Conservation (phyloP, 2,113 vertebrate genomes). For the Antidorcas marsupialis region DNA sequence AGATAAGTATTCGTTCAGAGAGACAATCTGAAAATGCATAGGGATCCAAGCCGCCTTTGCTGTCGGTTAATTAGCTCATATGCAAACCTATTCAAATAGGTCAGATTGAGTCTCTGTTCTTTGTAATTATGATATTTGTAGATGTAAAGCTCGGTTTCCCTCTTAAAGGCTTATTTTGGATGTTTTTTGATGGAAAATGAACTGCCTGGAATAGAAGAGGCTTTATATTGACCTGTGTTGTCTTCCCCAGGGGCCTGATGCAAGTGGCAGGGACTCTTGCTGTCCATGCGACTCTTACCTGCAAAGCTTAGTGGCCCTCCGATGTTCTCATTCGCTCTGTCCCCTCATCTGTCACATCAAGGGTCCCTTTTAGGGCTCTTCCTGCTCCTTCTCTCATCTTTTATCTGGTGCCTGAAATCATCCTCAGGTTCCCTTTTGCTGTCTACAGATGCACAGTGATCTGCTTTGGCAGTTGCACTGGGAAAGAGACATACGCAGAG, state of each 20-base stretch:
- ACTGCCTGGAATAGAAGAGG: neutral
- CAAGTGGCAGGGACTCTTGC: neutral
- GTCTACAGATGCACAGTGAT: neutral
- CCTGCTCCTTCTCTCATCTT: neutral
- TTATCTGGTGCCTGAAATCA: neutral
- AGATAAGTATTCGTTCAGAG: neutral
- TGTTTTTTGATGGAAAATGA: neutral
- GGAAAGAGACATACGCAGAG: neutral
- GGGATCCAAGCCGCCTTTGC: neutral
- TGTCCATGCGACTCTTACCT: neutral
- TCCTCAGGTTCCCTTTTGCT: neutral
- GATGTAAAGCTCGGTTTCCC: neutral
- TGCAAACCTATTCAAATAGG: neutral
- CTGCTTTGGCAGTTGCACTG: neutral
- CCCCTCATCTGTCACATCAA: neutral
- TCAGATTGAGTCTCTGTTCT: neutral
- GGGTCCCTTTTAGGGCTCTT: too few species aligned
- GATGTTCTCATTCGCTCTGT: neutral
- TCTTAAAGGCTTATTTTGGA: neutral
- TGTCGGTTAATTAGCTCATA: neutral
- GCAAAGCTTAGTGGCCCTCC: neutral
- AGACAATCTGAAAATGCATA: neutral
- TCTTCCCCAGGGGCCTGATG: neutral
- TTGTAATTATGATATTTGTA: neutral
- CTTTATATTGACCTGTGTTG: neutral